Conservation (phyloP, 2,888 invertebrate genomes). For the Epirrhoe alternata region DNA sequence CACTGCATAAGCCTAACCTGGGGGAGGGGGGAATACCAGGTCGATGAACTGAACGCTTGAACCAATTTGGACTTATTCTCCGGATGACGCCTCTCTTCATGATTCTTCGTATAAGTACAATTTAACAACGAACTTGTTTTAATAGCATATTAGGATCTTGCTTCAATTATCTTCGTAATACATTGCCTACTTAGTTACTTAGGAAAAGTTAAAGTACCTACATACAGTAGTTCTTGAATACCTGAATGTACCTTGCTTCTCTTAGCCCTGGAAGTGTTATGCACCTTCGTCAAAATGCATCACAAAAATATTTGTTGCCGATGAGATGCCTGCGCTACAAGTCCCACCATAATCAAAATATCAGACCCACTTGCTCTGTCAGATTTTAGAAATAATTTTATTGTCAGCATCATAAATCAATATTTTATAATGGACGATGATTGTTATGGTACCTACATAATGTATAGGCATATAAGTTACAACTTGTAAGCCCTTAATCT, state of each 20-base stretch:
- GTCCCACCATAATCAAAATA: no score
- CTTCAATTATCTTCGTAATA: no score
- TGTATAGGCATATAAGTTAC: not conserved
- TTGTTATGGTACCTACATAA: not conserved
- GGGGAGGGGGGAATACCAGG: conserved; percentile 67
- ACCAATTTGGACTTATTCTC: conserved; percentile 72
- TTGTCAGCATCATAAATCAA: not conserved
- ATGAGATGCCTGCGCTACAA: no score
- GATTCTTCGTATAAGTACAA: conserved; percentile 18
- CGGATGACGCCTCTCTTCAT: conserved; percentile 40
- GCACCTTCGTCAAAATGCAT: no score
- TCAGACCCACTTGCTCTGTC: no score
- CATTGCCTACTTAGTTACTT: no score
- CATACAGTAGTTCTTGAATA: no score
- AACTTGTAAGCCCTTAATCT: conserved; percentile 4
- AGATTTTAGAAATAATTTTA: no score
- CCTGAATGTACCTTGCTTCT: no score
- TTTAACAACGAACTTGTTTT: conserved; percentile 14
- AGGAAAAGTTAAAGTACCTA: no score
- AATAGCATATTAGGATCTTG: not conserved
- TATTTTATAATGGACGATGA: not conserved
- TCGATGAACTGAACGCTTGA: conserved; percentile 72
- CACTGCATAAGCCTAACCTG: conserved; percentile 64
- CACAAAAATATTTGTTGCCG: no score
- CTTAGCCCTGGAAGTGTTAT: no score